These are phyloP conservation scores for Taphrorychus bicolor DNA, from an alignment of 2,888 invertebrate genomes.

Conservation along the genomic window DNA sequence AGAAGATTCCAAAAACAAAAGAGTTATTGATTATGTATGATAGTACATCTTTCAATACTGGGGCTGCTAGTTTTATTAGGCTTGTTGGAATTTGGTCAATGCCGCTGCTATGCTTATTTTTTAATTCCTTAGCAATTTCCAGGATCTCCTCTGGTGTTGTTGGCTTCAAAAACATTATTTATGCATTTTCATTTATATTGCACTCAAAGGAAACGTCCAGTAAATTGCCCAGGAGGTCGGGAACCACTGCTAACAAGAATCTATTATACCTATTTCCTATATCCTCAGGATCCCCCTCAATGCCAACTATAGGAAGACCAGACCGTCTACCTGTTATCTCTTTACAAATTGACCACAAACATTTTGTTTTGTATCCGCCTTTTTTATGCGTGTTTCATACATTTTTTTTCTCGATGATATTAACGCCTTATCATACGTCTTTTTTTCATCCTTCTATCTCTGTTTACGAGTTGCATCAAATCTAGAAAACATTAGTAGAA, in stretches of 20 bases:
- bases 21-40: too few species aligned
- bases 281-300: too few species aligned
- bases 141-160: neutral
- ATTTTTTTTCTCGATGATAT: neutral
- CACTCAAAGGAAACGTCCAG: neutral
- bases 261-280: too few species aligned
- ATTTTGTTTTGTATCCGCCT: neutral
- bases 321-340: neutral
- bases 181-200: neutral
- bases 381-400: neutral
- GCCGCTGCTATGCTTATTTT: neutral
- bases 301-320: too few species aligned
- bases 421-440: neutral
- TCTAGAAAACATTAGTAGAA: neutral
- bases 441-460: neutral
- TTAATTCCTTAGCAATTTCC: neutral
- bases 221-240: neutral
- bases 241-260: neutral
- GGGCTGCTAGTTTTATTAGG: too few species aligned
- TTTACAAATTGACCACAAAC: neutral
- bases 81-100: too few species aligned
- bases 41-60: too few species aligned
- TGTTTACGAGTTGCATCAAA: neutral
- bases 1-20: neutral
- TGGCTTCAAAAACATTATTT: neutral